Conservation (phyloP, 2,797 vertebrate genomes). For the Acanthopagrus latus region DNA sequence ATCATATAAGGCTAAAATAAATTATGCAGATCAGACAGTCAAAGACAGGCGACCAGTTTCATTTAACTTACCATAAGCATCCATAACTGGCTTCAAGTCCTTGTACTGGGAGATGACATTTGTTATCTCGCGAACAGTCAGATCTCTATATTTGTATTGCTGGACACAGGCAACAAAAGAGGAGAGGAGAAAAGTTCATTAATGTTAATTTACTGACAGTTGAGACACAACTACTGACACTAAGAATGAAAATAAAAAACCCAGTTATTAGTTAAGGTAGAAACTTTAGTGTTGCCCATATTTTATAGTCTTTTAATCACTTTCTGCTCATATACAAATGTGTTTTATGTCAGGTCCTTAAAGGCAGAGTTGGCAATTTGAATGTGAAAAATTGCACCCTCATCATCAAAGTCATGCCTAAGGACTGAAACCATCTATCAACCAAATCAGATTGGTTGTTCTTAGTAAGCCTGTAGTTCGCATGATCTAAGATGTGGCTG, state of each 20-base stretch:
- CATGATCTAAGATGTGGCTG: neutral
- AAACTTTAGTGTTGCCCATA: neutral
- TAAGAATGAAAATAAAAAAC: neutral
- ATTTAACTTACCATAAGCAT: constrained; percentile 90
- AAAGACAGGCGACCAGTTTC: neutral
- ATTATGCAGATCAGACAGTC: neutral
- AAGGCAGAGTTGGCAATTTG: neutral
- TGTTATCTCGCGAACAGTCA: constrained; percentile 94
- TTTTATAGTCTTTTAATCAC: neutral
- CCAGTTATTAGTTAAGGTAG: neutral
- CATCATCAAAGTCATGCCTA: neutral
- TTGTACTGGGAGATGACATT: constrained; percentile 95
- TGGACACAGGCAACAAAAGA: constrained; percentile 57
- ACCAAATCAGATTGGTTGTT: neutral
- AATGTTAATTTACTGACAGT: neutral
- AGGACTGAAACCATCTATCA: neutral
- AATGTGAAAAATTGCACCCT: neutral
- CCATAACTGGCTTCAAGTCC: constrained; percentile 97
- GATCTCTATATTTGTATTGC: constrained; percentile 97
- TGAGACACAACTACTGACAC: neutral
- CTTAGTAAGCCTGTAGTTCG: neutral
- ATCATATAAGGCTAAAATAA: neutral
- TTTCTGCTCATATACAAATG: neutral
- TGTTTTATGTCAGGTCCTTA: neutral
- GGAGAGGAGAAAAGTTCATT: neutral